Evolutionary conservation across 2,113 vertebrate genomes (phyloP).

Genomic region (Brachyistius frenatus): DNA sequence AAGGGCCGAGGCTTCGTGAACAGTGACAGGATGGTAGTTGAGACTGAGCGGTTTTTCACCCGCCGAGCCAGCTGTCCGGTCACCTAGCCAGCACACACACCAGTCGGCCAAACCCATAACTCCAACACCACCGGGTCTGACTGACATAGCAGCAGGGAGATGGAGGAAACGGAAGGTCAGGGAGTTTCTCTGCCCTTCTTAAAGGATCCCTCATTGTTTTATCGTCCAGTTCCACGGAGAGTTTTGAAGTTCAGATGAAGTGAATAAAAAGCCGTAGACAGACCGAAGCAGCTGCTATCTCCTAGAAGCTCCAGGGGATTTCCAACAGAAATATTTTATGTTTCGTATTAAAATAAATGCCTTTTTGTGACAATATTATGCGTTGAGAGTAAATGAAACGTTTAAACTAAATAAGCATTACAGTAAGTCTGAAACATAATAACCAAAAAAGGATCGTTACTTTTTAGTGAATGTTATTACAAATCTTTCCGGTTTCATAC

Average conservation of each 20-base stretch:
- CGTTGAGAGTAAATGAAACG: conserved; percentile 17
- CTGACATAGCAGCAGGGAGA: conserved; percentile 59
- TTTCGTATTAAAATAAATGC: conserved; percentile 10
- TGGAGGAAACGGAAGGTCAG: conserved; percentile 63
- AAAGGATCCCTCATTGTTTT: conserved; percentile 40
- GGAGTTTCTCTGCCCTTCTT: conserved; percentile 69
- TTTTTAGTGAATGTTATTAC: neutral
- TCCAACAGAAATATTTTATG: conserved; percentile 11
- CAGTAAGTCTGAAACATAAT: neutral
- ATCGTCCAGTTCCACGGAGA: conserved; percentile 30
- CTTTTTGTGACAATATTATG: neutral
- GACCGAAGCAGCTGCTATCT: conserved; percentile 22
- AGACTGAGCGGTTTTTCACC: conserved; percentile 54
- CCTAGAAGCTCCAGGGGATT: neutral
- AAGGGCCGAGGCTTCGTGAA: conserved; percentile 56
- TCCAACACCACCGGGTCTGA: conserved; percentile 58
- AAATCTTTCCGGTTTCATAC: conserved; percentile 1
- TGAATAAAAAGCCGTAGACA: conserved; percentile 25
- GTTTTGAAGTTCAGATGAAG: conserved; percentile 49
- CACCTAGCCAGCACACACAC: conserved; percentile 51
- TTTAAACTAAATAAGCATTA: neutral
- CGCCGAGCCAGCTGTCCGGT: conserved; percentile 55
- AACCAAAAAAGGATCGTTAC: neutral
- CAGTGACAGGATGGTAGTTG: conserved; percentile 55
- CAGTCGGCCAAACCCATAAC: conserved; percentile 63